A percentile compares a stretch with the other conserved stretches of the same genome.
Conservation (phyloP, 1,140 invertebrate species). For the Zaprionus africanus region DNA sequence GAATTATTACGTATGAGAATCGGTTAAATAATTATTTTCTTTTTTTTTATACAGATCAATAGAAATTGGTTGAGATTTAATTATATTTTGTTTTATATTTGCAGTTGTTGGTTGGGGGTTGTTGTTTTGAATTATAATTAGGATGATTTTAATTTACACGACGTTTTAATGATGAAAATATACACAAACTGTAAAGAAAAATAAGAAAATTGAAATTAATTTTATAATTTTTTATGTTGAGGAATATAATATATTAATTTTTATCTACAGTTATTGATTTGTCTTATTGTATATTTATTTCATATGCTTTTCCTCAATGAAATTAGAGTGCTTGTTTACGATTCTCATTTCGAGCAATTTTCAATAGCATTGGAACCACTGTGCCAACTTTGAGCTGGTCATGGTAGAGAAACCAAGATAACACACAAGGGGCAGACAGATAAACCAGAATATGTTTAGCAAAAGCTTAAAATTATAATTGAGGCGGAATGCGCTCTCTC, state of each 20-base stretch:
- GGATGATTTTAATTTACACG: constrained; percentile 80
- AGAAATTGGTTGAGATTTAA: constrained; percentile 56
- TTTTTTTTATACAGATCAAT: constrained; percentile 61
- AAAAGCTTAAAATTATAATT: constrained; percentile 55
- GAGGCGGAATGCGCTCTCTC: constrained; percentile 36
- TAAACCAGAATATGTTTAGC: constrained; percentile 49
- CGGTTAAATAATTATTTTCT: constrained; percentile 57
- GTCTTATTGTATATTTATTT: not conserved
- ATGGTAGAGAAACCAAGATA: constrained; percentile 68
- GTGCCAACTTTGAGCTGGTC: constrained; percentile 74
- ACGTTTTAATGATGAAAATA: constrained; percentile 82
- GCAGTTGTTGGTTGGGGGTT: constrained; percentile 25
- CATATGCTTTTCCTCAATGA: not conserved
- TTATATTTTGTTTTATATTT: constrained; percentile 29
- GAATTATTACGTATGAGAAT: constrained; percentile 62
- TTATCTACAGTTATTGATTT: not conserved
- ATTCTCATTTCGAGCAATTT: constrained; percentile 7
- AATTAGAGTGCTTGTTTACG: not conserved
- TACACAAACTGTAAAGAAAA: constrained; percentile 76
- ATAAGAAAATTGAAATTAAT: constrained; percentile 1
- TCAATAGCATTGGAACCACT: constrained; percentile 31
- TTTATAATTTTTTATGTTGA: not conserved
- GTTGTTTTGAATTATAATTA: constrained; percentile 72
- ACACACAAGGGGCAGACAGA: constrained; percentile 50
- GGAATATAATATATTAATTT: not conserved